These are phyloP conservation scores for Lepilemur septentrionalis DNA, from an alignment of 2,797 vertebrate genomes.

Conservation along the genomic window DNA sequence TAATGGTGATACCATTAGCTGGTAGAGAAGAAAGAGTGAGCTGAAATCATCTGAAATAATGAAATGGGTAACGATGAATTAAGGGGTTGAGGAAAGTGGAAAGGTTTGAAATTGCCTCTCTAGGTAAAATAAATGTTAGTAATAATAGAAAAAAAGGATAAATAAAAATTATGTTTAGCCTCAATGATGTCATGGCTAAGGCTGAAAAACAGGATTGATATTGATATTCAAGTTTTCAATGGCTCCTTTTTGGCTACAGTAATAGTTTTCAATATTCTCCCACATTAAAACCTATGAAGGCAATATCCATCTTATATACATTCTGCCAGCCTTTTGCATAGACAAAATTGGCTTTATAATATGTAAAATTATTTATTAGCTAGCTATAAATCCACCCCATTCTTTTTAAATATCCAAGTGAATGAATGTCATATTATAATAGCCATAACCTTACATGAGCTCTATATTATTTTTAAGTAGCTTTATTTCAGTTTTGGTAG, in stretches of 20 bases:
- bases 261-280: neutral
- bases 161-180: neutral
- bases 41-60: neutral
- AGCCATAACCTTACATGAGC: neutral
- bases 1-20: neutral
- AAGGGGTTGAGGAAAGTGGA: neutral
- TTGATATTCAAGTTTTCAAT: slow-evolving; percentile 4
- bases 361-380: neutral
- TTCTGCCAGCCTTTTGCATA: neutral
- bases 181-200: neutral
- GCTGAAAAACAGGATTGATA: neutral
- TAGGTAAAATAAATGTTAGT: neutral
- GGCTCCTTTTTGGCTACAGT: neutral
- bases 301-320: neutral
- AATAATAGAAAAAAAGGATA: neutral
- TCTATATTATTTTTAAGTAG: slow-evolving; percentile 22
- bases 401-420: slow-evolving; percentile 7
- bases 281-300: neutral
- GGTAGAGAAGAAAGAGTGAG: neutral
- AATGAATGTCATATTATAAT: neutral
- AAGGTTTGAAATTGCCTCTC: neutral
- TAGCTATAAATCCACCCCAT: neutral
- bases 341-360: neutral
- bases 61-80: neutral
- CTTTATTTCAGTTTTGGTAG: slow-evolving; percentile 11